Conservation (phyloP, 37 sponge, comb jelly and placozoan species). For the Diacarnus erythraeanus region DNA sequence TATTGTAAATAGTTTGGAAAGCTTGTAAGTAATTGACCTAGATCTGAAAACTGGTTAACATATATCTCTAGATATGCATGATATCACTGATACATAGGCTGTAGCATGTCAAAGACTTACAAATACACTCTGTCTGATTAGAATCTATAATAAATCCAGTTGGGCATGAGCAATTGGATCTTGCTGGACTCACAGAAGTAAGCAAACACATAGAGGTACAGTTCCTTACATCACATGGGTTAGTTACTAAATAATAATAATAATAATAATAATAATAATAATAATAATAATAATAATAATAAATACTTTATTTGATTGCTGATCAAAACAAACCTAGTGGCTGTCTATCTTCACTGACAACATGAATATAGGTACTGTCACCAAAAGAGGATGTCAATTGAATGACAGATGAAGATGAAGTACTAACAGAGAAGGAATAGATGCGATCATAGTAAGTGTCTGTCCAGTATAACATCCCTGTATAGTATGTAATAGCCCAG, state of each 20-base stretch:
- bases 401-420: not conserved
- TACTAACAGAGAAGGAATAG: not conserved
- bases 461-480: constrained; percentile 12
- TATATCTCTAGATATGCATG: too few species aligned
- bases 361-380: constrained; percentile 12
- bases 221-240: not conserved
- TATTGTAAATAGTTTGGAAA: not conserved
- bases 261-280: too few species aligned
- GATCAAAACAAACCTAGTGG: constrained; percentile 5
- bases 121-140: constrained; percentile 2
- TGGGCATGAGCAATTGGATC: constrained; percentile 15
- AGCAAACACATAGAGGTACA: constrained; percentile 2
- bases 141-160: constrained; percentile 1
- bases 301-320: too few species aligned
- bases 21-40: too few species aligned
- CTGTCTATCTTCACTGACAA: constrained; percentile 2
- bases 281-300: too few species aligned
- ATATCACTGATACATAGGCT: not conserved
- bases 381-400: not conserved
- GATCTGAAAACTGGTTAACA: too few species aligned
- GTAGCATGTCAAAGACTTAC: not conserved
- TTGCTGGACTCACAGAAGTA: not conserved
- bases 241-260: not conserved
- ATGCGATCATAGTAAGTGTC: constrained; percentile 5
- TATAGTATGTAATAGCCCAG: not conserved